These are phyloP conservation scores for Mormyrops attenuatus DNA, from an alignment of 2,797 vertebrate genomes.

Conservation along the genomic window DNA sequence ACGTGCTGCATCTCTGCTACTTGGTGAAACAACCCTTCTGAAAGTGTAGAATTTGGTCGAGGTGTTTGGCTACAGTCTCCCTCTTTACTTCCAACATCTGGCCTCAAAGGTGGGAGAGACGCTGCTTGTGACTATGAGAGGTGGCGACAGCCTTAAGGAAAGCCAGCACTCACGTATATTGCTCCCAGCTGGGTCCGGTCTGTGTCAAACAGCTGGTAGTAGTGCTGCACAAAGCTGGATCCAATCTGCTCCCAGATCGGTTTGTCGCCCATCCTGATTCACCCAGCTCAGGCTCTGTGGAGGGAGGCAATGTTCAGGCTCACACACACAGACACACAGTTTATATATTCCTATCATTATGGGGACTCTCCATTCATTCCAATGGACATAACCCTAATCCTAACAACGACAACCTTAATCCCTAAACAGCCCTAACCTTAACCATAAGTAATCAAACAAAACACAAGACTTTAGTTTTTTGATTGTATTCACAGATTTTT, in stretches of 20 bases:
- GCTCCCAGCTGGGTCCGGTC: slow-evolving; percentile 87
- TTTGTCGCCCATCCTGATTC: slow-evolving; percentile 96
- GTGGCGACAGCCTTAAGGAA: neutral
- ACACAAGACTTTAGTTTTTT: neutral
- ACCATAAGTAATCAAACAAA: neutral
- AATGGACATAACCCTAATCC: neutral
- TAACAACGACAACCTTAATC: no score
- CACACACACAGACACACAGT: neutral
- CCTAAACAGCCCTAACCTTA: neutral
- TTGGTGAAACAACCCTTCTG: neutral
- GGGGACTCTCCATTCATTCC: neutral
- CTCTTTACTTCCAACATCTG: neutral
- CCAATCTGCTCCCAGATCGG: slow-evolving; percentile 98
- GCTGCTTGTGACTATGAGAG: neutral
- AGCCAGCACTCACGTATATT: slow-evolving; percentile 83
- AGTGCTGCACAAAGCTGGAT: slow-evolving; percentile 96
- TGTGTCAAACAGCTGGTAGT: slow-evolving; percentile 91
- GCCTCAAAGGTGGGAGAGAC: neutral
- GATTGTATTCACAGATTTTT: neutral
- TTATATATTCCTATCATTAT: neutral
- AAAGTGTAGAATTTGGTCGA: neutral
- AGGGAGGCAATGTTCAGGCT: neutral
- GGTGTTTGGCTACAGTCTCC: neutral
- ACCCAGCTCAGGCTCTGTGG: slow-evolving; percentile 70
- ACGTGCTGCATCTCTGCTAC: neutral